These are phyloP conservation scores for Drosophila navojoa DNA, from an alignment of 1,140 invertebrate species.

Conservation along the genomic window DNA sequence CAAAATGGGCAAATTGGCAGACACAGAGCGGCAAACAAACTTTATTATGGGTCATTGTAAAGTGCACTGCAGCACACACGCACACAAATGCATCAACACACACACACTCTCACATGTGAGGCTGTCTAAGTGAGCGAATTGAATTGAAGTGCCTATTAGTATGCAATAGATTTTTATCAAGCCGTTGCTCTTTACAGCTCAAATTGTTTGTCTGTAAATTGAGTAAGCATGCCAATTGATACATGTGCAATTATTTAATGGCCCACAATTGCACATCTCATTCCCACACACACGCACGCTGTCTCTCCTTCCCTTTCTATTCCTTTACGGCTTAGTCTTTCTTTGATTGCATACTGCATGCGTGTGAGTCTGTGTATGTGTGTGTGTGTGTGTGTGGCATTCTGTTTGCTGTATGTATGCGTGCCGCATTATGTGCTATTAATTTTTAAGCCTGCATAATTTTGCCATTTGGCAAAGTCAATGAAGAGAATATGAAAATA, in stretches of 20 bases:
- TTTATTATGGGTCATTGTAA: constrained; percentile 71
- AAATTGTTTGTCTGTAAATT: constrained; percentile 62
- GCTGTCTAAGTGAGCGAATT: constrained; percentile 62
- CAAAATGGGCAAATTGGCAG: constrained; percentile 66
- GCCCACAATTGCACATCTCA: constrained; percentile 1
- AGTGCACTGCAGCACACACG: constrained; percentile 47
- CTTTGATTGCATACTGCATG: constrained; percentile 2
- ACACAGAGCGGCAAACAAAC: constrained; percentile 64
- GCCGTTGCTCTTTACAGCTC: constrained; percentile 53
- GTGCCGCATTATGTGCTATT: constrained; percentile 54
- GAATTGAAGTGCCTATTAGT: constrained; percentile 69
- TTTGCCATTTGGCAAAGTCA: constrained; percentile 50
- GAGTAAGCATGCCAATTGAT: constrained; percentile 59
- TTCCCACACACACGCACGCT: not conserved
- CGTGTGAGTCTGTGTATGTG: too few species aligned
- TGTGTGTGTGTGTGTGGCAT: not conserved
- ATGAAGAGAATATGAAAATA: constrained; percentile 36
- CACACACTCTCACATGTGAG: constrained; percentile 13
- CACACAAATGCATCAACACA: constrained; percentile 33
- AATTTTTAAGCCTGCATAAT: constrained; percentile 60
- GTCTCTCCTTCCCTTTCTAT: not conserved
- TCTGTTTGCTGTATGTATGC: constrained; percentile 41
- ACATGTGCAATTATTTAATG: constrained; percentile 51
- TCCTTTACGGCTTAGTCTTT: constrained; percentile 3
- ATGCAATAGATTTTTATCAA: constrained; percentile 70